Evolutionary conservation across 2,797 vertebrate genomes (phyloP).

Genomic region (Molossus molossus): DNA sequence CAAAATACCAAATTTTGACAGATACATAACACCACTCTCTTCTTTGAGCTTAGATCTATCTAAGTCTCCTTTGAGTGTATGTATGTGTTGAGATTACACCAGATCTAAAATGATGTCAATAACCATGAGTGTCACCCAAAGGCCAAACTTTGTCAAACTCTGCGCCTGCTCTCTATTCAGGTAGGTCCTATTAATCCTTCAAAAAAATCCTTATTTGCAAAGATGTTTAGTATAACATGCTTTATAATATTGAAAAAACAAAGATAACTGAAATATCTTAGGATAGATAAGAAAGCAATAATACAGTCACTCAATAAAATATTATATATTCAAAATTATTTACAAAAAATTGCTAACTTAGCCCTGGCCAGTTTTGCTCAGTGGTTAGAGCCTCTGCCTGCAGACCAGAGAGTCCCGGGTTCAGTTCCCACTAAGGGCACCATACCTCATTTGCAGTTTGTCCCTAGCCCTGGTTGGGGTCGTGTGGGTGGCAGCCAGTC

Average conservation of each 20-base stretch:
- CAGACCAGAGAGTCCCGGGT: no score
- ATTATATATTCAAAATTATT: conserved; percentile 62
- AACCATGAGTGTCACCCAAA: conserved; percentile 14
- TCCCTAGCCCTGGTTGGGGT: no score
- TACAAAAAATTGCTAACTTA: conserved; percentile 44
- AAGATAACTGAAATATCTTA: conserved; percentile 49
- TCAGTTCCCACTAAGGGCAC: no score
- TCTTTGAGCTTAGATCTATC: conserved; percentile 2
- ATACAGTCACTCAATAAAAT: conserved; percentile 54
- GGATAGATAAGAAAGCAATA: conserved; percentile 21
- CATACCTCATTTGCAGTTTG: no score
- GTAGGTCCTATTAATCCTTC: not conserved
- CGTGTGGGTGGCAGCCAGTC: no score
- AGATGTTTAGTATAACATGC: conserved; percentile 51
- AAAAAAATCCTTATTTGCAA: conserved; percentile 48
- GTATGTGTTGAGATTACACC: not conserved
- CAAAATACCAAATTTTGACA: not conserved
- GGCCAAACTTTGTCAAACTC: conserved; percentile 15
- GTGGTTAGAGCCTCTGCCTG: no score
- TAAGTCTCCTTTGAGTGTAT: not conserved
- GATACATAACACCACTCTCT: not conserved
- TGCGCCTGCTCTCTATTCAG: not conserved
- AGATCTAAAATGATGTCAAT: conserved; percentile 42
- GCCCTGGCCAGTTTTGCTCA: no score
- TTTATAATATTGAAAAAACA: conserved; percentile 66